A percentile compares a stretch with the other conserved stretches of the same genome.
phyloP scores from a whole-genome alignment of 1,140 invertebrate genomes.

The Diuraphis noxia region DNA sequence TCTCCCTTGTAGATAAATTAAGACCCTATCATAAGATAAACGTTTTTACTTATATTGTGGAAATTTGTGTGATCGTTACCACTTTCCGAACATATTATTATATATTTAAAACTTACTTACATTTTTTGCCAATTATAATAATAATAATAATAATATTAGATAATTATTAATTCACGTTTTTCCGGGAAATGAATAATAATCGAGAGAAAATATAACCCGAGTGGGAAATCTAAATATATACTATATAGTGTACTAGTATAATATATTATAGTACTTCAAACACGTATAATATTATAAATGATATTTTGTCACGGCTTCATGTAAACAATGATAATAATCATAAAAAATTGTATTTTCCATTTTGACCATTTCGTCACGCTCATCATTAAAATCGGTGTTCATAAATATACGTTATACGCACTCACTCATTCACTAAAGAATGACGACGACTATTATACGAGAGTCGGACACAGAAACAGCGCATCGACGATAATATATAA shows the following conservation, averaged over 20 bases:
- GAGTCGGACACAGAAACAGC: neutral
- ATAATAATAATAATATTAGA: neutral
- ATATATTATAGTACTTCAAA: neutral
- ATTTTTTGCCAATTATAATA: neutral
- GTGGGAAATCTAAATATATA: neutral
- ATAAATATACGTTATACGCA: neutral
- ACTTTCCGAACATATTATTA: neutral
- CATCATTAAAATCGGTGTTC: conserved; percentile 6
- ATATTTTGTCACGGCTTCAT: neutral
- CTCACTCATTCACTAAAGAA: neutral
- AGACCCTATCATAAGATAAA: neutral
- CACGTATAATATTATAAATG: neutral
- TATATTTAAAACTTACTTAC: neutral
- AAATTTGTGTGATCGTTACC: neutral
- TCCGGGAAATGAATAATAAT: neutral
- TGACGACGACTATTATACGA: neutral
- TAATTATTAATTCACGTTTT: neutral
- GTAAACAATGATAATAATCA: conserved; percentile 3
- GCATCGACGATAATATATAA: too few species aligned
- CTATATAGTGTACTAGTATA: neutral
- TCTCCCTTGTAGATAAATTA: neutral
- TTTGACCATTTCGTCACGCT: neutral
- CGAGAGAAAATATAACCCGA: neutral
- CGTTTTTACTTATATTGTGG: neutral
- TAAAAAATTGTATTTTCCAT: too few species aligned